Conservation (phyloP, 23 tunicate genomes). For the Halocynthia aurantium region DNA sequence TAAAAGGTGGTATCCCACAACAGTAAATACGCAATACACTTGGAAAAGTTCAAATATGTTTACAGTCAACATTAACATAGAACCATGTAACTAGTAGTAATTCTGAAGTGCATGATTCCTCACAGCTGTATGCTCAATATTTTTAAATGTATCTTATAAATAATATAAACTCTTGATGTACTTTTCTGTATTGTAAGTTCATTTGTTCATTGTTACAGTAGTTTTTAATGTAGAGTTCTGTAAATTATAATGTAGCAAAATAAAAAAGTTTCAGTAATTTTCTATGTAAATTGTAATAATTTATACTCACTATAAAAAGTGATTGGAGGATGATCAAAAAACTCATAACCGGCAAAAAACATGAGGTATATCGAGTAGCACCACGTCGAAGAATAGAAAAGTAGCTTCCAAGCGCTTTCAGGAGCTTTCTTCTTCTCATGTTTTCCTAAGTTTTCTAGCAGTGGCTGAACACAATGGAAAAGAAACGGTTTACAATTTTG, state of each 20-base stretch:
- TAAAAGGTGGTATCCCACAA: too few species aligned
- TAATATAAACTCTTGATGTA: too few species aligned
- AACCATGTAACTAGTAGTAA: too few species aligned
- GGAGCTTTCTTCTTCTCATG: conserved; percentile 67
- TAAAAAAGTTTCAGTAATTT: not conserved
- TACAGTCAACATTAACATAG: too few species aligned
- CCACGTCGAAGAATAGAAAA: conserved; percentile 74
- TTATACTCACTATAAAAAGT: conserved; percentile 49
- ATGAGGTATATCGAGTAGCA: conserved; percentile 57
- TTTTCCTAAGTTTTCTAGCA: conserved; percentile 21
- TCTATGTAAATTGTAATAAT: not conserved
- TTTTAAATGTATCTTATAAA: too few species aligned
- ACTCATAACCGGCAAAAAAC: conserved; percentile 63
- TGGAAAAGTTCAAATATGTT: too few species aligned
- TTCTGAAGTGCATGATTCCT: too few species aligned
- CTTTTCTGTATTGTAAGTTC: too few species aligned
- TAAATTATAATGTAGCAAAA: not conserved
- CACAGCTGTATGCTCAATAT: too few species aligned
- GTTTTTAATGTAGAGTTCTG: not conserved
- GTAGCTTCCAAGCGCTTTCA: conserved; percentile 84
- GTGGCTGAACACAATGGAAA: conserved; percentile 39
- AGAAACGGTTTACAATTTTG: too few species aligned
- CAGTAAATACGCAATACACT: too few species aligned
- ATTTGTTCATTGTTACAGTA: not conserved
- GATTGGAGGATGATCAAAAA: conserved; percentile 54